phyloP scores from a whole-genome alignment of 2,888 invertebrate species.

The Xanthia icteritia region DNA sequence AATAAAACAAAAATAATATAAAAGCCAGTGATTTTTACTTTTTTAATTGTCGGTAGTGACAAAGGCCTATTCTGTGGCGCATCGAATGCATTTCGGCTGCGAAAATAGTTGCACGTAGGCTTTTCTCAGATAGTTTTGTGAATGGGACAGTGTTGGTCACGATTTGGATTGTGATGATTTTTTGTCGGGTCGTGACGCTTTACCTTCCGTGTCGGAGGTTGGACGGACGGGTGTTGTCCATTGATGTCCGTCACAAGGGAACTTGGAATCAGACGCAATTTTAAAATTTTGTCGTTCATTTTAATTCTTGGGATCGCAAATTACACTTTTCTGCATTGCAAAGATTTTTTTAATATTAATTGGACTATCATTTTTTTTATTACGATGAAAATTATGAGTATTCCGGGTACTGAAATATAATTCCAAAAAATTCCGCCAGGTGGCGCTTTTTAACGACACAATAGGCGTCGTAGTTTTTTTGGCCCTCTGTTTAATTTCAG shows the following conservation, averaged over 20 bases:
- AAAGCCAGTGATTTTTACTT: slow-evolving; percentile 42
- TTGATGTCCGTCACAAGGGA: slow-evolving; percentile 51
- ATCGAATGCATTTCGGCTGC: slow-evolving; percentile 69
- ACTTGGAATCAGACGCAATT: neutral
- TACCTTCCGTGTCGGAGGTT: slow-evolving; percentile 87
- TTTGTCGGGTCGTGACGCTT: slow-evolving; percentile 79
- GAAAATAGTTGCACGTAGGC: slow-evolving; percentile 84
- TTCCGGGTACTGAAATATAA: neutral
- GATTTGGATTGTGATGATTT: slow-evolving; percentile 81
- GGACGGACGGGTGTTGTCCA: slow-evolving; percentile 74
- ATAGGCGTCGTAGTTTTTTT: neutral
- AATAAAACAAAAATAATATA: slow-evolving; percentile 3
- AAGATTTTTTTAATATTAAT: too few relatives aligned
- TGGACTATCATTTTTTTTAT: neutral
- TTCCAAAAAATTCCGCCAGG: slow-evolving; percentile 35
- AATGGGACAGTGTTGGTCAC: slow-evolving; percentile 82
- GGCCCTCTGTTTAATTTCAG: neutral
- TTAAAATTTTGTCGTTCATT: neutral
- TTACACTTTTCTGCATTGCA: too few relatives aligned
- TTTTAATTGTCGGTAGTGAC: slow-evolving; percentile 63
- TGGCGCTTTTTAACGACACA: slow-evolving; percentile 4
- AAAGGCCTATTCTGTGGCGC: slow-evolving; percentile 57
- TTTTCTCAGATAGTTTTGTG: slow-evolving; percentile 82
- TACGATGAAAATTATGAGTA: too few relatives aligned
- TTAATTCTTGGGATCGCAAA: neutral